Evolutionary conservation across 2,797 vertebrate genomes (phyloP).

Genomic region (Rhinella marina): DNA sequence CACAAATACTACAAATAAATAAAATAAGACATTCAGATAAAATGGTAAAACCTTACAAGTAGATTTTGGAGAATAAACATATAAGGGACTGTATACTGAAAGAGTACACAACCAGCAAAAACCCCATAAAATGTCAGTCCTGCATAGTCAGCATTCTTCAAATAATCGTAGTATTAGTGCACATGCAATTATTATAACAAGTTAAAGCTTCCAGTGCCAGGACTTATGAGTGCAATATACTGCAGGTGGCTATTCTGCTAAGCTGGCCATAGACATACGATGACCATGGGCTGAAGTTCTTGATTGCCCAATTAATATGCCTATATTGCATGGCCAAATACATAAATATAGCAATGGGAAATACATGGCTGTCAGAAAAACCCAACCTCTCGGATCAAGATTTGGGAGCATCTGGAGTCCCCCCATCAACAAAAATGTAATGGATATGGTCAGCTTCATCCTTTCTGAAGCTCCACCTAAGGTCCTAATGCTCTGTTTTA

Average conservation of each 20-base stretch:
- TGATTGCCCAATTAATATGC: background rate
- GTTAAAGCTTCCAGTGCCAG: slow-evolving; percentile 3
- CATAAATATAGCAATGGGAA: background rate
- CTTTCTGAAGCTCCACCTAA: background rate
- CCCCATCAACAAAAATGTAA: background rate
- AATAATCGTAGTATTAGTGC: background rate
- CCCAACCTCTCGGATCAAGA: background rate
- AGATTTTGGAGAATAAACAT: background rate
- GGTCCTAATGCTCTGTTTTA: background rate
- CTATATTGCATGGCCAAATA: background rate
- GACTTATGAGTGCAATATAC: background rate
- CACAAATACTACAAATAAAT: background rate
- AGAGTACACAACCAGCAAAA: background rate
- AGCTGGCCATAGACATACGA: background rate
- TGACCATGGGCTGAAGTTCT: background rate
- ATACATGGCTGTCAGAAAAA: background rate
- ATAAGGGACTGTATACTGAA: background rate
- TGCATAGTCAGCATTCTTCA: background rate
- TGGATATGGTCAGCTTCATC: background rate
- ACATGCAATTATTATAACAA: slow-evolving; percentile 16
- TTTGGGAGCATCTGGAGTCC: background rate
- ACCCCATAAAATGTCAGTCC: background rate
- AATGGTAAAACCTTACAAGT: background rate
- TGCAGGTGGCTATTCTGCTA: background rate
- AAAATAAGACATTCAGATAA: background rate